A percentile compares a stretch with the other conserved stretches of the same genome.
These are phyloP conservation scores for Pygoscelis antarcticus DNA, from an alignment of 2,113 vertebrate genomes.

Conservation along the genomic window DNA sequence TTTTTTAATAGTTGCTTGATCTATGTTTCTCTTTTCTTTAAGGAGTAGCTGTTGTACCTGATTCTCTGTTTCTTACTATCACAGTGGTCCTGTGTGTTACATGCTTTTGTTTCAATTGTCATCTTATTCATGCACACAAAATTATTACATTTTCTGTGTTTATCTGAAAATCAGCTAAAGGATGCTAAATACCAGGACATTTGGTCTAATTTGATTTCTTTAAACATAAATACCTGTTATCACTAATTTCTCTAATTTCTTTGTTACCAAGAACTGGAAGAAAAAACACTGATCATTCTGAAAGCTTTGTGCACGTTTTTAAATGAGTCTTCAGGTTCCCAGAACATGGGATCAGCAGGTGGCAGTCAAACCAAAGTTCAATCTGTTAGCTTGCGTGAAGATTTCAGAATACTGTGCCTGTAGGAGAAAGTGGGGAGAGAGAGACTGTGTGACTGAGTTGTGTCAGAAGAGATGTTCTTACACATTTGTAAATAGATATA, in stretches of 20 bases:
- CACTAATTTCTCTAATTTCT: background rate
- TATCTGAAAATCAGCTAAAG: background rate
- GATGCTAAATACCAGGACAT: background rate
- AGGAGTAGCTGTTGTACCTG: background rate
- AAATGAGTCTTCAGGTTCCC: background rate
- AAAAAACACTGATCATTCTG: background rate
- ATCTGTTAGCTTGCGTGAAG: background rate
- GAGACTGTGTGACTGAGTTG: background rate
- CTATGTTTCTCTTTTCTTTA: background rate
- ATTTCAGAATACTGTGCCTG: background rate
- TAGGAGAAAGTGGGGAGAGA: background rate
- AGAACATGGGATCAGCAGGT: conserved; percentile 65
- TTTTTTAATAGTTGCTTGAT: background rate
- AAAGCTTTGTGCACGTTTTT: background rate
- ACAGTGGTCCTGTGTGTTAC: background rate
- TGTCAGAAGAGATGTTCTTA: background rate
- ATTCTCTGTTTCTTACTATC: background rate
- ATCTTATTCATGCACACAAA: background rate
- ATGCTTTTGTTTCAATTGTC: background rate
- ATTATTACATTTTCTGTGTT: background rate
- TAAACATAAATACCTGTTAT: background rate
- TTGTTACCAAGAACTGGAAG: background rate
- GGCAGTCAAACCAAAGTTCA: conserved; percentile 75
- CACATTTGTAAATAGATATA: background rate
- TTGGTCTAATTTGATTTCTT: background rate